Evolutionary conservation across 2,797 vertebrate species (phyloP), one percentile per base, ranked within the genome.

Genomic region (Coracias cyanogaster): DNA sequence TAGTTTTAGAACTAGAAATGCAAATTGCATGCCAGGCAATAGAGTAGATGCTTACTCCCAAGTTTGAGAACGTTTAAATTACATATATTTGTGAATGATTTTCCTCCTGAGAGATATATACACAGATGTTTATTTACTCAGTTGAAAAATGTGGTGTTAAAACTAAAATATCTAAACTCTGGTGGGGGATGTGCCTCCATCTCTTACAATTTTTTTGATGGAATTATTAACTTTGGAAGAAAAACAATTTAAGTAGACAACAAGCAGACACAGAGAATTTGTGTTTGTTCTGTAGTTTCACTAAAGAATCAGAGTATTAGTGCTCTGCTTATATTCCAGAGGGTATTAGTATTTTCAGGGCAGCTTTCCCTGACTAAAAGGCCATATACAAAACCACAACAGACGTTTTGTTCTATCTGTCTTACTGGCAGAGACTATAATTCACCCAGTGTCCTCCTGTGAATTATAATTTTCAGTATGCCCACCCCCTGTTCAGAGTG

Each of bases 361-460:
- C 37, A 86, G 60, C 90, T 78, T 90, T 94, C 26, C 45, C 65
- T 81, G 67, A 64, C 41, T 60, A 45, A 91, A 97, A 91, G 20
- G 3, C 20, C 41, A 25, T 77, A 89, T 37, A 24, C 35, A 83
- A 71, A 93, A 87, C 4, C 31, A 90, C 16, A 74, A 37, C 7
- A 77, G 35, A 6, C 0, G 0, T 95, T 91, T 83, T 92, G 16
- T 85, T 87, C 74, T 60, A 77, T 69, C 39, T 28, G 1, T 82
- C 20, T 91, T 89, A 51, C 48, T 91, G 71, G 60, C 48, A 91
- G 69, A 60, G 52, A 57, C 18, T 25, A 19, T 71, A 93, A 82
- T 55, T 94, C 64, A 80, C 14, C 17, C 62, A 39, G 37, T 14
- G 85, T 92, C 31, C 19, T 80, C 22, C n/a, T 24, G 7, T 64